These are phyloP conservation scores for Bactericera cockerelli DNA, from an alignment of 1,140 invertebrate species.

Conservation along the genomic window DNA sequence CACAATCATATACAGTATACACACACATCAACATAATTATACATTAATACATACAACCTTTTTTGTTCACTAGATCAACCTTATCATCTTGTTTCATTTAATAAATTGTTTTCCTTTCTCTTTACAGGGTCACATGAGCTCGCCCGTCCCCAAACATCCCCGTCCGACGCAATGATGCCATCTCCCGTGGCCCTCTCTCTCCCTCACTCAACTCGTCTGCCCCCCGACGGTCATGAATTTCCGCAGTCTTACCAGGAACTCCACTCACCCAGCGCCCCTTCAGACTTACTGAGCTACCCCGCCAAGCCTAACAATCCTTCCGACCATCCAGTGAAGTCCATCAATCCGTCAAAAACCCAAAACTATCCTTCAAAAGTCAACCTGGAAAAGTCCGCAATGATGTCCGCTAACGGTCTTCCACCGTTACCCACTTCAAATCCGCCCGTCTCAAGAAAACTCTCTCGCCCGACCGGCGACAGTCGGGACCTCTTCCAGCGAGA, in stretches of 20 bases:
- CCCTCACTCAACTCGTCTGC: conserved; percentile 43
- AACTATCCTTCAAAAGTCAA: too few species aligned
- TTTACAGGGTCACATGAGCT: conserved; percentile 5
- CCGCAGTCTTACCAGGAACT: conserved; percentile 32
- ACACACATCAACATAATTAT: too few species aligned
- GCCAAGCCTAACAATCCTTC: conserved; percentile 7
- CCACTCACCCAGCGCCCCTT: neutral
- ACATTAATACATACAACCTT: too few species aligned
- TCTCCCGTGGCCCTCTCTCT: conserved; percentile 13
- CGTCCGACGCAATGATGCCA: neutral
- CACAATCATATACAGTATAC: too few species aligned
- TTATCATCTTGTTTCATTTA: too few species aligned
- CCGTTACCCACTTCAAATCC: conserved; percentile 24
- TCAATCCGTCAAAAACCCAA: too few species aligned
- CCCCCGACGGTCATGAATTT: conserved; percentile 77
- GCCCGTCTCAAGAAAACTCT: conserved; percentile 20
- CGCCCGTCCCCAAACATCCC: too few species aligned
- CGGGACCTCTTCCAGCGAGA: neutral
- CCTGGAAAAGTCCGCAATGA: conserved; percentile 17
- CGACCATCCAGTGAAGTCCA: neutral
- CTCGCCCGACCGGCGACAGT: conserved; percentile 25
- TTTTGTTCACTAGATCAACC: too few species aligned
- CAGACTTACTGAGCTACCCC: conserved; percentile 12
- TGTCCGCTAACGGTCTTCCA: conserved; percentile 23
- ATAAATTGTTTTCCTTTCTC: too few species aligned